Conservation (phyloP, 2,113 vertebrate genomes). For the Oryctolagus cuniculus region mOryCun1.1 NC_091439.1:13286001-13286500, state of each 20-base stretch:
- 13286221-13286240: conserved; percentile 3
- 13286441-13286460: neutral
- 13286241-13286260: neutral
- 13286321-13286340: neutral
- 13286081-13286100: neutral
- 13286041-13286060: neutral
- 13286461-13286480: neutral
- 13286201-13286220: neutral
- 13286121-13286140: neutral
- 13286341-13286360: neutral
- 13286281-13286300: neutral
- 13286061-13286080: neutral
- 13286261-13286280: neutral
- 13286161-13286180: neutral
- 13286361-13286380: neutral
- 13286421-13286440: neutral
- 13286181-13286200: neutral
- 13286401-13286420: neutral
- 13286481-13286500: neutral
- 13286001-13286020: neutral
- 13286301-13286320: neutral
- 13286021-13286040: neutral
- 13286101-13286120: neutral
- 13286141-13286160: neutral
- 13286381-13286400: neutral